Evolutionary conservation across 2,888 invertebrate species (phyloP), one percentile per base, ranked within the genome.

Genomic region (Macrophya alboannulata): DNA sequence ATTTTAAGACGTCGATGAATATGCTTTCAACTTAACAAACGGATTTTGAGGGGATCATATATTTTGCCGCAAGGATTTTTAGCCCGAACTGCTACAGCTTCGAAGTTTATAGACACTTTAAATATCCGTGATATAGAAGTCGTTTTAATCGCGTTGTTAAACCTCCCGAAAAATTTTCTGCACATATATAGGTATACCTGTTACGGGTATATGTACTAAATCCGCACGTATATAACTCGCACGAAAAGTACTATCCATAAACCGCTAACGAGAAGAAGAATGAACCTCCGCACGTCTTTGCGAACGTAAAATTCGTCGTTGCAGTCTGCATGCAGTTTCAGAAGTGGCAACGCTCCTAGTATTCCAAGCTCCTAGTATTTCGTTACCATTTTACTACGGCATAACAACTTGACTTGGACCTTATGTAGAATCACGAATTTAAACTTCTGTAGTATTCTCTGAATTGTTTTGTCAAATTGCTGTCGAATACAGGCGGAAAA

Each of bases 231-330:
- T 21, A 62, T 37, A 68, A 37, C 6, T 37, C 31, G 37, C 4
- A 37, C 15, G 68, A 12, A 68, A 37, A 37, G 37, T 17, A 15
- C 25, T 25, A 68, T 68, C 68, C 72, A 74, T 74, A 74, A 74
- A 74, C 4, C 45, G 45, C 72, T 74, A 74, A 74, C 72, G 72
- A 74, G 72, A 45, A 74, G 72, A 45, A 74, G 45, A 43, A 43
- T 74, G 43, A 45, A 45, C 72, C 1, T 9, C 65, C 9, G 65
- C n/a, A n/a, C 55, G 55, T 55, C 55, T 45, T 17, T 74, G 40
- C 12, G 71, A 43, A 45, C 45, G 72, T 74, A 45, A 74, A 45
- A 74, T 74, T 74, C 72, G n/a, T n/a, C 43, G 17, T n/a, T 74
- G 72, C 21, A 43, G 12, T 45, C 25, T 17, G 4, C 0, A 10